A percentile compares a stretch with the other conserved stretches of the same genome.
Evolutionary conservation across 2,113 vertebrate genomes (phyloP).

Genomic region (Colaptes auratus): DNA sequence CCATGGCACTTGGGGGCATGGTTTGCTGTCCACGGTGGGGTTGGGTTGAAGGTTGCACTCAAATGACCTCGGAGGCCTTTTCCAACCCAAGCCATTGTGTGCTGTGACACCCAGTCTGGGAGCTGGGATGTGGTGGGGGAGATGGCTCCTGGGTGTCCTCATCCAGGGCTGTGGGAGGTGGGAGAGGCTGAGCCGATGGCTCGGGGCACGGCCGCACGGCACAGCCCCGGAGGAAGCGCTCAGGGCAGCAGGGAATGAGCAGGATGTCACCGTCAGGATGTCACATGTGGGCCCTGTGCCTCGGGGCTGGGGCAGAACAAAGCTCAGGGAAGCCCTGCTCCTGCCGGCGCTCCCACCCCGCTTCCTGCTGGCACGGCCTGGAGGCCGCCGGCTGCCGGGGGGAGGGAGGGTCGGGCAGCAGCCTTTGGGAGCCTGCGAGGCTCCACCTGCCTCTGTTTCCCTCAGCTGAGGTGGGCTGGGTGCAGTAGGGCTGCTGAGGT

Average conservation of each 20-base stretch:
- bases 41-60: too few species aligned
- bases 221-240: not conserved
- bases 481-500: not conserved
- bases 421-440: not conserved
- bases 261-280: constrained; percentile 60
- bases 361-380: constrained; percentile 20
- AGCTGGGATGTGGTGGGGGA: accelerated
- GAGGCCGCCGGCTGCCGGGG: not conserved
- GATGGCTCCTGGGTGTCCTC: accelerated
- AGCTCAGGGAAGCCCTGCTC: constrained; percentile 48
- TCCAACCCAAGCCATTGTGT: too few species aligned
- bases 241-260: constrained; percentile 28
- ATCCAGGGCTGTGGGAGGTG: not conserved
- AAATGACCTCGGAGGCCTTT: too few species aligned
- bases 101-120: not conserved
- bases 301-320: constrained; percentile 38
- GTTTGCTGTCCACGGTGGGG: too few species aligned
- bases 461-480: accelerated
- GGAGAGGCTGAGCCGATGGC: not conserved
- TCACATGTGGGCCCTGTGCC: not conserved
- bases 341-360: not conserved
- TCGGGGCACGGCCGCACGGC: not conserved
- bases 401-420: not conserved
- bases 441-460: not conserved
- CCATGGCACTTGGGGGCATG: too few species aligned